Evolutionary conservation across 1,140 invertebrate genomes (phyloP).

Genomic region (Lepidurus packardi): DNA sequence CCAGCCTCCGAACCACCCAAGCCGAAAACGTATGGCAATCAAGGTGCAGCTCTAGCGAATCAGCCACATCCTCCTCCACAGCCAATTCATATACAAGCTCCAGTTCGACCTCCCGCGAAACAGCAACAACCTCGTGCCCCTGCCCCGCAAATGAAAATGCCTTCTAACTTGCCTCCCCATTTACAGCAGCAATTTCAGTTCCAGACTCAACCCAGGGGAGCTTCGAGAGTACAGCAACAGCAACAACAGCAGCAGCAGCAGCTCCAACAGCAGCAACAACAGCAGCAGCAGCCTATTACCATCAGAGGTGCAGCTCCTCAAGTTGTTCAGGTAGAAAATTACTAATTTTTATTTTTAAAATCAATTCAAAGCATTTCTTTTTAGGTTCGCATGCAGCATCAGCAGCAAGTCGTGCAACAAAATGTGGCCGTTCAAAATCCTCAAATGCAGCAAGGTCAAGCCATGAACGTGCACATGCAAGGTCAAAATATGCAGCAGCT

Average conservation of each 20-base stretch:
- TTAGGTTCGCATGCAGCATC: constrained; percentile 36
- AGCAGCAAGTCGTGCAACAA: constrained; percentile 39
- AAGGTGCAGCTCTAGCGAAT: constrained; percentile 34
- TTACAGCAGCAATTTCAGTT: constrained; percentile 49
- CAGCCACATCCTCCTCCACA: constrained; percentile 40
- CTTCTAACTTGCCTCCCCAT: constrained; percentile 49
- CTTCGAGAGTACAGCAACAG: constrained; percentile 47
- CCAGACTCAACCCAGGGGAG: constrained; percentile 49
- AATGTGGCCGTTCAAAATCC: constrained; percentile 40
- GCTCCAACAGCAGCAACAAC: constrained; percentile 46
- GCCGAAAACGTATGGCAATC: constrained; percentile 33
- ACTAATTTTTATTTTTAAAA: too few species aligned
- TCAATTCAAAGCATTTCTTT: background rate
- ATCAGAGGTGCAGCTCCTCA: constrained; percentile 45
- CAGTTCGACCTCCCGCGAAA: constrained; percentile 56
- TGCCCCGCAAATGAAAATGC: constrained; percentile 42
- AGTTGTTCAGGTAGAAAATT: constrained; percentile 42
- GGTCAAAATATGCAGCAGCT: constrained; percentile 28
- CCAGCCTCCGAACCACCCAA: constrained; percentile 47
- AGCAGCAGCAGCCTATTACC: constrained; percentile 46
- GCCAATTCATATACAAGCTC: constrained; percentile 48
- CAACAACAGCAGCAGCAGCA: constrained; percentile 49
- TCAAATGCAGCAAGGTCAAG: constrained; percentile 41
- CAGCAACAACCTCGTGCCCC: constrained; percentile 48
- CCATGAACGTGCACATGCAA: constrained; percentile 24